Base-by-base conservation (phyloP, 2,113 vertebrate species). In the Paralichthys olivaceus region DNA sequence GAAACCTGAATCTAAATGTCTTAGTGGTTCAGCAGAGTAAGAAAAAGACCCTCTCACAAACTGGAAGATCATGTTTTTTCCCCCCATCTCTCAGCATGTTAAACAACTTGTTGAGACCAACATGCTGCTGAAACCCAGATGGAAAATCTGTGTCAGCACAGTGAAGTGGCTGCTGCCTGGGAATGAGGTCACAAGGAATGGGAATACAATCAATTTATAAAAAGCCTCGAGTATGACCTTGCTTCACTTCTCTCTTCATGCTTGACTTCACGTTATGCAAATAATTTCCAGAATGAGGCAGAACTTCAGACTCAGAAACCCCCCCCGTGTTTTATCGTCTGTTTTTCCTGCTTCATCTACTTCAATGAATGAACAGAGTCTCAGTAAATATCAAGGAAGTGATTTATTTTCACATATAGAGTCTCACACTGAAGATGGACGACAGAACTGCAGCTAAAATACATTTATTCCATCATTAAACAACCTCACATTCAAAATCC, bases 81-180 rank as follows among this genome's bases (percentile, higher is more conserved):
- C 7, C 17, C 1, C 0, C 79, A 65, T 61, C 57, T 67, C n/a
- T 13, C 57, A 28, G 57, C 8, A 25, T 64, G 75, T 82, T 53
- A 59, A 81, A 60, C 26, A 4, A 55, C 51, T 25, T 68, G 51
- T 40, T 25, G 59, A 69, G 72, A 78, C 78, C 72, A 66, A 77
- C 66, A 43, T 74, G 37, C 12, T 2, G 66, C 59, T 62, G 34
- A 79, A 85, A 77, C 40, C 26, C 22, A 79, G 73, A 66, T 74
- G 83, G 80, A 88, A 89, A 88, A 89, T 91, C 66, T 79, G 76
- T 89, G 92, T 92, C 90, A 92, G 90, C 84, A 72, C 47, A 37
- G 37, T 69, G 64, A 72, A 56, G 43, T 72, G 58, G 14, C 86
- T 17, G 82, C 71, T 79, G 84, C 83, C 65, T 79, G 84, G 79